Conservation (phyloP, 2,888 invertebrate genomes). For the Cheiracanthium punctorium region DNA sequence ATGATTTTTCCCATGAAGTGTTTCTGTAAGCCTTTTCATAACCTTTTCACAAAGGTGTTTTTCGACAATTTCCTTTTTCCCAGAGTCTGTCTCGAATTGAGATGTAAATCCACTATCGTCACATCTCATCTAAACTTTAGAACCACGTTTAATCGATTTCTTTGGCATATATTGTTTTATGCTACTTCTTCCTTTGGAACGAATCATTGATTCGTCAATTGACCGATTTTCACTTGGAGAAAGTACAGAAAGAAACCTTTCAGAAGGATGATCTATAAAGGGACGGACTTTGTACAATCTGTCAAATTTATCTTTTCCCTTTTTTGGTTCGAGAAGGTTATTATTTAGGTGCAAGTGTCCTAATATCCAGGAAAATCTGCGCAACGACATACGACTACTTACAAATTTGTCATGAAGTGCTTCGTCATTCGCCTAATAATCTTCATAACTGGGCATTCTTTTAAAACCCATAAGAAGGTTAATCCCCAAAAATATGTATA, state of each 20-base stretch:
- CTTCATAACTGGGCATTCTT: neutral
- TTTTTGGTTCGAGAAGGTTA: neutral
- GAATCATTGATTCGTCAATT: neutral
- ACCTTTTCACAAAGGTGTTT: too few species aligned
- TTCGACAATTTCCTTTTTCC: too few species aligned
- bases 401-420: neutral
- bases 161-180: conserved; percentile 9
- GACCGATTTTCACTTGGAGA: neutral
- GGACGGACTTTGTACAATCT: conserved; percentile 1
- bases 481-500: neutral
- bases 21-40: neutral
- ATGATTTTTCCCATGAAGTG: neutral
- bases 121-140: conserved; percentile 2
- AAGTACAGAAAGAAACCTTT: neutral
- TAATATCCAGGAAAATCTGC: neutral
- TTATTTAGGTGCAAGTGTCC: neutral
- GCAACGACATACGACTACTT: neutral
- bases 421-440: neutral
- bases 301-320: neutral
- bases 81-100: too few species aligned
- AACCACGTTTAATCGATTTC: neutral
- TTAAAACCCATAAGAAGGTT: neutral
- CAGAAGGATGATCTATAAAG: neutral
- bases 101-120: neutral
- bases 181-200: neutral